Conservation (phyloP, 2,888 invertebrate genomes). For the Brachyptera risi region DNA sequence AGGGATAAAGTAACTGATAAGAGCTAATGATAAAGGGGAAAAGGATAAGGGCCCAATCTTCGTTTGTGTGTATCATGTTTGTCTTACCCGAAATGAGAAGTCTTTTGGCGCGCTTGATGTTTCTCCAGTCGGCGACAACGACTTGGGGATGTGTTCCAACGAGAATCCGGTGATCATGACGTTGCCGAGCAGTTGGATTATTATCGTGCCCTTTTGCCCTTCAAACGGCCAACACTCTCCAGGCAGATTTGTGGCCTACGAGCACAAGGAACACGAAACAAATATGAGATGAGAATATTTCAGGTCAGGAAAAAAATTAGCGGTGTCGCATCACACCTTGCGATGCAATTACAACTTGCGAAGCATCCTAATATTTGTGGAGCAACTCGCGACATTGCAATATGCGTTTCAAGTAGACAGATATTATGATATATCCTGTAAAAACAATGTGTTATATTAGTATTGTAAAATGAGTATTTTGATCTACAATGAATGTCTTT, state of each 20-base stretch:
- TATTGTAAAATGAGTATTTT: too few species aligned
- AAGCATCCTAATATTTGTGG: too few species aligned
- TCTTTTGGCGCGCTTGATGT: slow-evolving; percentile 54
- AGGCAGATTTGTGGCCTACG: slow-evolving; percentile 38
- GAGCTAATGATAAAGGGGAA: background rate
- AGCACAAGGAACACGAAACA: too few species aligned
- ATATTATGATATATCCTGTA: too few species aligned
- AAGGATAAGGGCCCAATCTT: background rate
- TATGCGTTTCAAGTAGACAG: too few species aligned
- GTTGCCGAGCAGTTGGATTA: slow-evolving; percentile 49
- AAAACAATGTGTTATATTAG: too few species aligned
- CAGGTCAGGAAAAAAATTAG: too few species aligned
- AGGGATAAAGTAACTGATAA: background rate
- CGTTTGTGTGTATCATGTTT: background rate
- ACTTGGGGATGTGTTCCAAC: slow-evolving; percentile 53
- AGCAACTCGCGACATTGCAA: too few species aligned
- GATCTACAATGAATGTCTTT: too few species aligned
- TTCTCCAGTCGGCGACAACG: slow-evolving; percentile 46
- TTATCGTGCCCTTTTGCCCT: slow-evolving; percentile 50
- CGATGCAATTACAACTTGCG: too few species aligned
- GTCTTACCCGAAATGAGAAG: slow-evolving; percentile 41
- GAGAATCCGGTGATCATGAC: slow-evolving; percentile 51
- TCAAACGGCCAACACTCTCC: slow-evolving; percentile 63
- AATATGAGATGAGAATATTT: too few species aligned
- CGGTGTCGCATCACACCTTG: too few species aligned